Percentiles rank a stretch among this genome's conserved stretches.
phyloP scores from a whole-genome alignment of 1,140 invertebrate species.

The Drosophila mauritiana region DNA sequence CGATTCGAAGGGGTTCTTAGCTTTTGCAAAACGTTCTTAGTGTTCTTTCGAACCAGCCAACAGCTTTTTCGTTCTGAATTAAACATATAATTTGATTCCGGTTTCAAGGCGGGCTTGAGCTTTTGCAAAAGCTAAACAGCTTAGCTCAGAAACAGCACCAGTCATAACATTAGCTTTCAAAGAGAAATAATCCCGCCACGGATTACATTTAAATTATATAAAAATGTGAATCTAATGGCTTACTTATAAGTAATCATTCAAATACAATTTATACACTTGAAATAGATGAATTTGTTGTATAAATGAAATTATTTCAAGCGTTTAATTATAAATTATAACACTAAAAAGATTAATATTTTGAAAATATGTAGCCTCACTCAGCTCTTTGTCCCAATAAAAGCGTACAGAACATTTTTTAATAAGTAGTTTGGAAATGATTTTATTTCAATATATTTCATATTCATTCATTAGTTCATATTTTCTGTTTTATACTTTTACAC shows the following conservation, averaged over 20 bases:
- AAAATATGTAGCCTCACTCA: not conserved
- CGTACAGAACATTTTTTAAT: conserved; percentile 32
- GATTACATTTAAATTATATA: too few species aligned
- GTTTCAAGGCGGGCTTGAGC: not conserved
- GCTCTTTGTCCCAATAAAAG: conserved; percentile 4
- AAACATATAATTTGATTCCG: not conserved
- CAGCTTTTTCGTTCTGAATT: not conserved
- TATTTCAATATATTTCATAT: conserved; percentile 82
- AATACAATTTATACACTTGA: too few species aligned
- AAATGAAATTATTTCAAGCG: too few species aligned
- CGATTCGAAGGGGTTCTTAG: not conserved
- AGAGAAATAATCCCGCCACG: too few species aligned
- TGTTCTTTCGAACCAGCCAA: not conserved
- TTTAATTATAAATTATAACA: too few species aligned
- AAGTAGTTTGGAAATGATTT: conserved; percentile 79
- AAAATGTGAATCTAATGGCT: too few species aligned
- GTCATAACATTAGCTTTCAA: too few species aligned
- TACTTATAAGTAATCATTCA: too few species aligned
- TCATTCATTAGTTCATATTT: conserved; percentile 79
- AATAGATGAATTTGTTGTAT: too few species aligned
- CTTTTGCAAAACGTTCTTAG: not conserved
- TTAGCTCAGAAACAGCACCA: not conserved
- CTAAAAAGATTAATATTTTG: too few species aligned
- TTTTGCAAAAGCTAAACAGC: not conserved
- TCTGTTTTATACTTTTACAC: conserved; percentile 72